Base-by-base conservation (phyloP, 2,888 invertebrate species). In the Mesochorus sp. region DNA sequence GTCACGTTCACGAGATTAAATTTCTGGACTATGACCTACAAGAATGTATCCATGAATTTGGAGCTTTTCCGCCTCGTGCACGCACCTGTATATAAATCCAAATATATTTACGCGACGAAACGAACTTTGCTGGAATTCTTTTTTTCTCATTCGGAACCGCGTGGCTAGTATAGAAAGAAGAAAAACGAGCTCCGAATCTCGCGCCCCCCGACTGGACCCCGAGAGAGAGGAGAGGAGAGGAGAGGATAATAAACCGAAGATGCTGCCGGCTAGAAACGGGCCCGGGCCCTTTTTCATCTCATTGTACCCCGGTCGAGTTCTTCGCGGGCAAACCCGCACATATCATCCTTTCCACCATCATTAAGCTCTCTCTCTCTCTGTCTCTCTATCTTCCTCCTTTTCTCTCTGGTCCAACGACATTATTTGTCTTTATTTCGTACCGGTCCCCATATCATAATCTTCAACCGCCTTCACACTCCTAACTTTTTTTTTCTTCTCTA, bases 1-100 rank as follows among this genome's bases (percentile, higher is more conserved):
- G 72, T 62, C 61, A 77, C 77, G 72, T 77, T 67, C 37, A 2
- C 28, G 47, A 68, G 72, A 77, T 77, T 55, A 77, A 67, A 47
- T 39, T 44, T 14, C 17, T 39, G 3, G 17, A 37, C 26, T 31
- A n/a, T n/a, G n/a, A n/a, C n/a, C n/a, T n/a, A n/a, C n/a, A n/a
- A n/a, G n/a, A n/a, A n/a, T n/a, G 6, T 49, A 14, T 10, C 21
- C 5, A 28, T 28, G 47, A 28, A 31, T 14, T 12, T 31, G 34
- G n/a, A 17, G 31, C 10, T 57, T 37, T 39, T 6, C 2, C 8
- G 19, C 19, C 31, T 28, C 6, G 2, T 10, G 31, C 28, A 62
- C n/a, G 12, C 39, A 19, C 34, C n/a, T 31, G 14, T 17, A n/a
- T n/a, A n/a, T n/a, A 47, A 37, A 26, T 44, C 39, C 47, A 42